These are phyloP conservation scores for Chrysopilus asiliformis DNA, from an alignment of 2,888 invertebrate species.

Conservation along the genomic window DNA sequence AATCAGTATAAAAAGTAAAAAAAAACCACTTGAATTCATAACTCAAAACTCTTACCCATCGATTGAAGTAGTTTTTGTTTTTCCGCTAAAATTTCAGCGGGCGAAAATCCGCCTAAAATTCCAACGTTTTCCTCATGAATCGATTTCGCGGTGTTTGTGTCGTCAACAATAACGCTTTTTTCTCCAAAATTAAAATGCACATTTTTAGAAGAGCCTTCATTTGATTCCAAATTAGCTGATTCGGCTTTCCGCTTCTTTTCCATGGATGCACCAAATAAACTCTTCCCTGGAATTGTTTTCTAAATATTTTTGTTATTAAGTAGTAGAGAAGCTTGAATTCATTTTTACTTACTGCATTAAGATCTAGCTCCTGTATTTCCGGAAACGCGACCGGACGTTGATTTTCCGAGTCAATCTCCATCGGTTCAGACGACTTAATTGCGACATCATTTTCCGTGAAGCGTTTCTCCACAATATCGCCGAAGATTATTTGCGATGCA, in stretches of 20 bases:
- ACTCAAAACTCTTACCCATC: no score
- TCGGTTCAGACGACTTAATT: neutral
- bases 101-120: conserved; percentile 51
- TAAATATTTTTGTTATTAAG: neutral
- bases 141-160: conserved; percentile 38
- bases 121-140: conserved; percentile 65
- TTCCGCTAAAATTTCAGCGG: conserved; percentile 62
- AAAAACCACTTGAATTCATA: no score
- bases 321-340: neutral
- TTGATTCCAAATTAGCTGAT: conserved; percentile 6
- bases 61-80: conserved; percentile 48
- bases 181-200: conserved; percentile 13
- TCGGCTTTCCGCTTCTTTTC: conserved; percentile 24
- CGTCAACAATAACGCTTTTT: conserved; percentile 28
- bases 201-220: conserved; percentile 10
- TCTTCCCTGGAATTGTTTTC: conserved; percentile 30
- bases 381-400: conserved; percentile 33
- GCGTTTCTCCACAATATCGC: conserved; percentile 42
- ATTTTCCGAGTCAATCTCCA: neutral
- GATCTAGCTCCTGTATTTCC: conserved; percentile 9
- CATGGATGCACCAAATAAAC: conserved; percentile 40
- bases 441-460: conserved; percentile 12
- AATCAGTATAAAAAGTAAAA: no score
- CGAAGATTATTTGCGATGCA: conserved; percentile 35
- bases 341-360: neutral